Conservation (phyloP, 1,140 invertebrate species). For the Leucophenga varia region DNA sequence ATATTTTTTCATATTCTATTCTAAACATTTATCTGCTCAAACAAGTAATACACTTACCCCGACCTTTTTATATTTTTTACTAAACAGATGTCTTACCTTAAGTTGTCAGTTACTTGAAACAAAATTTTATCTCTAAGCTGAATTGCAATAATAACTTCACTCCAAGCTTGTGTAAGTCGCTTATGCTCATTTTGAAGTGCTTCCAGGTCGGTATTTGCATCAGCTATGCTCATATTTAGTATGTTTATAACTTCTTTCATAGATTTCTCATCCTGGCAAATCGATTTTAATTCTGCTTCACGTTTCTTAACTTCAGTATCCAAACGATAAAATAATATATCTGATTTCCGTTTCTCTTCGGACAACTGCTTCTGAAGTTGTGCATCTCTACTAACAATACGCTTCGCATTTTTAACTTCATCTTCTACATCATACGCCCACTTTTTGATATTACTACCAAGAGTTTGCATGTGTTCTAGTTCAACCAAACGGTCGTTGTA, state of each 20-base stretch:
- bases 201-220: constrained; percentile 70
- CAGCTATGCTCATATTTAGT: constrained; percentile 58
- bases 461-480: constrained; percentile 52
- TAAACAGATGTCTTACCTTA: constrained; percentile 16
- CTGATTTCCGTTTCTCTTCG: constrained; percentile 59
- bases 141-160: constrained; percentile 69
- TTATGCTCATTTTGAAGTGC: constrained; percentile 69
- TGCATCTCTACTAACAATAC: constrained; percentile 60
- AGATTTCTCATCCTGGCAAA: constrained; percentile 57
- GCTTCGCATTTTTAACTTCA: constrained; percentile 58
- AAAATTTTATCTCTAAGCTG: constrained; percentile 67
- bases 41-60: no score
- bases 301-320: constrained; percentile 60
- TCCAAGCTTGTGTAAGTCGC: constrained; percentile 69
- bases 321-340: constrained; percentile 60
- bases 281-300: constrained; percentile 57
- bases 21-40: no score
- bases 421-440: constrained; percentile 60
- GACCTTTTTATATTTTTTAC: not conserved
- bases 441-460: constrained; percentile 57
- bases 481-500: constrained; percentile 55
- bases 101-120: constrained; percentile 58
- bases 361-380: constrained; percentile 57
- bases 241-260: constrained; percentile 57
- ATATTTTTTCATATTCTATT: not conserved